These are phyloP conservation scores for Homalodisca vitripennis DNA, from an alignment of 1,140 invertebrate species.

Conservation along the genomic window DNA sequence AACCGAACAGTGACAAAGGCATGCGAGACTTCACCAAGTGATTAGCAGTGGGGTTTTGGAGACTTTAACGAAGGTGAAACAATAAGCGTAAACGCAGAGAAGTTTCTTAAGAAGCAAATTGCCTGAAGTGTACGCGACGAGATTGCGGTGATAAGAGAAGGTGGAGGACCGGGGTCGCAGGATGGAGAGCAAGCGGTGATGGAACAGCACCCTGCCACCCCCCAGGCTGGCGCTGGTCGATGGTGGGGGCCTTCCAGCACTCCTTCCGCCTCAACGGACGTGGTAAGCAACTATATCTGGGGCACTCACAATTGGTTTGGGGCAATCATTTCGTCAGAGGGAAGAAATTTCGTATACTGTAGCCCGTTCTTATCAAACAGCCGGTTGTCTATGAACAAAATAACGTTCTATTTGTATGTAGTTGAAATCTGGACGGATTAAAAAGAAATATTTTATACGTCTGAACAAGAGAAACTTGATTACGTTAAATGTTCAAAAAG, in stretches of 20 bases:
- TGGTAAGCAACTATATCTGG: too few species aligned
- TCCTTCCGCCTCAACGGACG: conserved; percentile 2
- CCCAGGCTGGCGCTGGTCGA: background rate
- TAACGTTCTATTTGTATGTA: too few species aligned
- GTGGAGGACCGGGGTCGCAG: background rate
- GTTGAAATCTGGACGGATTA: too few species aligned
- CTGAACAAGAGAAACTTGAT: too few species aligned
- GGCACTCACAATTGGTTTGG: too few species aligned
- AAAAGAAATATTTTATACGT: too few species aligned
- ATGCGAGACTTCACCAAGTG: background rate
- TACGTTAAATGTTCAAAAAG: too few species aligned
- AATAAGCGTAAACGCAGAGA: background rate
- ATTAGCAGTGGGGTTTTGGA: background rate
- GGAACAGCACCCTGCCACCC: background rate
- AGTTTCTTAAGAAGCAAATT: background rate
- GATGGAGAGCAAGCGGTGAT: background rate
- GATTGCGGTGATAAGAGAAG: background rate
- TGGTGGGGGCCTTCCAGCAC: background rate
- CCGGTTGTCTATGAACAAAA: too few species aligned
- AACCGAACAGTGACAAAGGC: background rate
- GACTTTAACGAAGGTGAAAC: conserved; percentile 11
- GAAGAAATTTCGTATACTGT: too few species aligned
- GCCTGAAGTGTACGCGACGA: too few species aligned
- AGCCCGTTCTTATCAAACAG: too few species aligned
- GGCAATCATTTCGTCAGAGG: too few species aligned